These are phyloP conservation scores for Mycteria americana DNA, from an alignment of 2,797 vertebrate genomes.

Conservation along the genomic window DNA sequence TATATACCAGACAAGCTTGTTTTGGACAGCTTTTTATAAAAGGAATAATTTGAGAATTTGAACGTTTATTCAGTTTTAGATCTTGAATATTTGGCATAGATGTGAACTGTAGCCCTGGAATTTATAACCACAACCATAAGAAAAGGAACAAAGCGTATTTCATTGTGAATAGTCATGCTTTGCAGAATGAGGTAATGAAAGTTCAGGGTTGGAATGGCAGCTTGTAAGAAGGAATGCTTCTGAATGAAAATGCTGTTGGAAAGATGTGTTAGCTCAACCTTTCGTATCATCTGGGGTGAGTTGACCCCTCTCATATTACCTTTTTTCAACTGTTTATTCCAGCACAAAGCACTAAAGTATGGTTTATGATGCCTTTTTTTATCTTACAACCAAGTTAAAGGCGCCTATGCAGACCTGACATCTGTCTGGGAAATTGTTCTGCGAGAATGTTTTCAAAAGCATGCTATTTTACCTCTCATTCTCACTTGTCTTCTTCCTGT, in stretches of 20 bases:
- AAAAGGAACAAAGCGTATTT: conserved; percentile 41
- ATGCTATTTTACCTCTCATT: background rate
- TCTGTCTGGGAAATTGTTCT: background rate
- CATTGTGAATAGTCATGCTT: background rate
- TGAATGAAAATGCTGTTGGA: background rate
- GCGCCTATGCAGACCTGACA: background rate
- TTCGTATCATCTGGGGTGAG: background rate
- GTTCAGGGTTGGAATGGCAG: background rate
- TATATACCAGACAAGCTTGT: background rate
- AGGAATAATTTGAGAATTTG: background rate
- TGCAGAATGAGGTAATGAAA: conserved; percentile 39
- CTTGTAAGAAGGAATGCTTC: background rate
- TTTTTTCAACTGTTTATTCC: background rate
- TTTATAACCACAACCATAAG: conserved; percentile 18
- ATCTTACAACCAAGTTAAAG: background rate
- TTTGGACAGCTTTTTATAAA: conserved; percentile 5
- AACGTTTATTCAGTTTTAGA: background rate
- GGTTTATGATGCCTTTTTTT: background rate
- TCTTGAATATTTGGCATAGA: conserved; percentile 18
- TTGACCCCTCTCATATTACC: background rate
- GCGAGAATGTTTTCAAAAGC: background rate
- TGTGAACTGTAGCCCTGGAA: conserved; percentile 7
- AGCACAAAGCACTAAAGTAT: background rate
- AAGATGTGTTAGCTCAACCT: background rate
- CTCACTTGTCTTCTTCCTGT: background rate